Evolutionary conservation across 2,113 vertebrate species (phyloP).

Genomic region (Serinus canaria): DNA sequence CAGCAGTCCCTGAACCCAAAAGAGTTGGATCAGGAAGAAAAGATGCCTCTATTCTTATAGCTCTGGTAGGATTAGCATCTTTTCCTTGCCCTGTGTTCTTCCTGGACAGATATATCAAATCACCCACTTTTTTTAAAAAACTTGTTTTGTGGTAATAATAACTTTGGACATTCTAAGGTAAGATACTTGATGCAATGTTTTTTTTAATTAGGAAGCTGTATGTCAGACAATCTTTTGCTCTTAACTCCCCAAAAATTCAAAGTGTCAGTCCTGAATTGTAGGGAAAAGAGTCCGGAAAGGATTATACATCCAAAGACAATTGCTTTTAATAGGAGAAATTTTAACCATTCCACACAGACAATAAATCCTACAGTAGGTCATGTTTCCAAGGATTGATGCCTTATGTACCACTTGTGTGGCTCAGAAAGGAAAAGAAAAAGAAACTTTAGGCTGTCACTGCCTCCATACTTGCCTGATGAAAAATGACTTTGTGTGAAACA

Average conservation of each 20-base stretch:
- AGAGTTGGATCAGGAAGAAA: neutral
- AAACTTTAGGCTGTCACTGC: neutral
- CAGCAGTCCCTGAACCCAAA: neutral
- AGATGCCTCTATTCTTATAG: neutral
- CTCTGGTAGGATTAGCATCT: neutral
- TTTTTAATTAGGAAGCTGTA: neutral
- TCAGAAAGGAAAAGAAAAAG: neutral
- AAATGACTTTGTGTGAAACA: constrained; percentile 34
- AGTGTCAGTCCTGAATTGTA: neutral
- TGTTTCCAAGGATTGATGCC: neutral
- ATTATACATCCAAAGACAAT: neutral
- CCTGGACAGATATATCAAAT: neutral
- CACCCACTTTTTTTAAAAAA: neutral
- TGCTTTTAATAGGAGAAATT: neutral
- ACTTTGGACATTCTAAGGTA: neutral
- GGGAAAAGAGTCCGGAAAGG: neutral
- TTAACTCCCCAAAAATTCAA: neutral
- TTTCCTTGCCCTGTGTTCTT: fast-evolving
- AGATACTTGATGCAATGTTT: neutral
- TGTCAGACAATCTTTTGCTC: neutral
- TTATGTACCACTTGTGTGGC: neutral
- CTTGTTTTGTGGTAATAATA: neutral
- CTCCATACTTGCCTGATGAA: neutral
- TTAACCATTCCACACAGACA: neutral
- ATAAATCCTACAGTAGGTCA: neutral